Evolutionary conservation across 2,888 invertebrate genomes (phyloP).

Genomic region (Tolmerus cingulatus): DNA sequence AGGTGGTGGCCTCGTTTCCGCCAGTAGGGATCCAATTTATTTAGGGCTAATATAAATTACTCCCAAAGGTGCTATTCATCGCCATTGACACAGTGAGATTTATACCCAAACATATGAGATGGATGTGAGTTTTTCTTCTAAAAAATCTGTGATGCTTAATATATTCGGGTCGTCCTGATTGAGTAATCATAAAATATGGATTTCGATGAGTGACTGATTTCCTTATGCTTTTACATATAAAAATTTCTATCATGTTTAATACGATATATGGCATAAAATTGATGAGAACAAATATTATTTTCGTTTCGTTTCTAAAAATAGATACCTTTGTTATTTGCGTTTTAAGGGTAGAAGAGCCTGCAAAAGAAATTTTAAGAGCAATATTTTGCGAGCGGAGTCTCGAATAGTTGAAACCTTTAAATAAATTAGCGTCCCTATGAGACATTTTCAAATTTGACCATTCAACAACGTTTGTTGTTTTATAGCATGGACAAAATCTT

Average conservation of each 20-base stretch:
- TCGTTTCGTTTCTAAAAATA: not conserved
- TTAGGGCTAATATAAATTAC: slow-evolving; percentile 28
- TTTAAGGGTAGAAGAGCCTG: not conserved
- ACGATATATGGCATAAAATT: not conserved
- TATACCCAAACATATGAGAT: not conserved
- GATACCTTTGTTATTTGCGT: too few species aligned
- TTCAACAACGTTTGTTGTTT: too few species aligned
- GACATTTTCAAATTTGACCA: too few species aligned
- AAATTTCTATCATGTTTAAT: not conserved
- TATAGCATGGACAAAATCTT: too few species aligned
- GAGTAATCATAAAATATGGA: not conserved
- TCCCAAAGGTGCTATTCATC: slow-evolving; percentile 9
- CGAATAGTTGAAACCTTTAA: too few species aligned
- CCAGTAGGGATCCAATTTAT: slow-evolving; percentile 10
- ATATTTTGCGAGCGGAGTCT: too few species aligned
- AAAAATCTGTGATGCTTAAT: not conserved
- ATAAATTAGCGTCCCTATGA: too few species aligned
- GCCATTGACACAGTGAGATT: not conserved
- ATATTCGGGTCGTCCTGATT: not conserved
- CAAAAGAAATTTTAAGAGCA: not conserved
- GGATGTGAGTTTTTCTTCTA: not conserved
- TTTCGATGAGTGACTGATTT: not conserved
- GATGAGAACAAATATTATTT: not conserved
- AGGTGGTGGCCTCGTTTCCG: slow-evolving; percentile 3
- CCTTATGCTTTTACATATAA: not conserved